These are phyloP conservation scores for Azemiops feae DNA, from an alignment of 2,113 vertebrate genomes.

Conservation along the genomic window DNA sequence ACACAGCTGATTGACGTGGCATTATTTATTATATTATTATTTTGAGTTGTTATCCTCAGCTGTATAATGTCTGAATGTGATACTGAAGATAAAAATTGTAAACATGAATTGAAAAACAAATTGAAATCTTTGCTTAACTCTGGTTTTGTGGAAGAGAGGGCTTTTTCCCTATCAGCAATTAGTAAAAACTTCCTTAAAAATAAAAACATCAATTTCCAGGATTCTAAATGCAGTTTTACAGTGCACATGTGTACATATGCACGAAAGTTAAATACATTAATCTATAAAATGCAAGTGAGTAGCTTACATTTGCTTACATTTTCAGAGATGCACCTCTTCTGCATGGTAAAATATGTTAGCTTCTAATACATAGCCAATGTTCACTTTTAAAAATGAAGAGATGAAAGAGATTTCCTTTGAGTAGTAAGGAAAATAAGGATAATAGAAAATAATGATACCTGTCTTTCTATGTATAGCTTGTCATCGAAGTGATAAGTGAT, in stretches of 20 bases:
- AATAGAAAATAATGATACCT: not conserved
- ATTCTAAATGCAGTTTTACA: not conserved
- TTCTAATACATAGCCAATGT: not conserved
- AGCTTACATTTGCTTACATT: not conserved
- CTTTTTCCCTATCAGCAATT: not conserved
- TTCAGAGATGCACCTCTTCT: not conserved
- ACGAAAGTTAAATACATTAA: not conserved
- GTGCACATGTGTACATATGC: not conserved
- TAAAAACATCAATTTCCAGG: not conserved
- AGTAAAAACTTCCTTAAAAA: not conserved
- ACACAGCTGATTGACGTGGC: not conserved
- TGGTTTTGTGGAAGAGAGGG: not conserved
- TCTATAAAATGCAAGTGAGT: not conserved
- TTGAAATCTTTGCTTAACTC: not conserved
- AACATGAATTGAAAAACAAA: not conserved
- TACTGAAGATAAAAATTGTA: not conserved
- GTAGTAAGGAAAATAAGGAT: not conserved
- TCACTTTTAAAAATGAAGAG: not conserved
- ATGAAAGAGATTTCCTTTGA: not conserved
- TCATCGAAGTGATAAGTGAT: not conserved
- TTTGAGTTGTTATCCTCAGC: not conserved
- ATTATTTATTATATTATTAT: not conserved
- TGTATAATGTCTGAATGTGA: not conserved
- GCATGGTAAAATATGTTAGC: not conserved
- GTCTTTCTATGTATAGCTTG: not conserved